Evolutionary conservation across 2,113 vertebrate genomes (phyloP).

Genomic region (Ceratotherium simum): DNA sequence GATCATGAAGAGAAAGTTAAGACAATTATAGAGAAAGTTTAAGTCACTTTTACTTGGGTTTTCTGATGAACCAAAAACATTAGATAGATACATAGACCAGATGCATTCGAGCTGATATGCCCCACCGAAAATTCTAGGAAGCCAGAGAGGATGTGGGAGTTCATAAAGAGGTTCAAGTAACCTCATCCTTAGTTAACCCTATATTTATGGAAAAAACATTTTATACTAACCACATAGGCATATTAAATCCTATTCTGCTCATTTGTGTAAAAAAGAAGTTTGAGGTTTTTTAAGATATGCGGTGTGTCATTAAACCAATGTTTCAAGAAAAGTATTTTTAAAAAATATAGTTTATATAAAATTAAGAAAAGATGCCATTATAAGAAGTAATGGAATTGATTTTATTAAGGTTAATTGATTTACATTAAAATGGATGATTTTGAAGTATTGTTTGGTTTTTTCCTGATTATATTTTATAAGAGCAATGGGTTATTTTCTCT

Average conservation of each 20-base stretch:
- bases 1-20: neutral
- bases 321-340: constrained; percentile 10
- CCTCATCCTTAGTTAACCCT: neutral
- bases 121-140: neutral
- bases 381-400: constrained; percentile 10
- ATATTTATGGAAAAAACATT: neutral
- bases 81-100: neutral
- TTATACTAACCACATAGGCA: neutral
- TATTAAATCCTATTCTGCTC: neutral
- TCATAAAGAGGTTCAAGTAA: neutral
- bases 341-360: neutral
- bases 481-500: neutral
- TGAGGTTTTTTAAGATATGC: neutral
- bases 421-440: constrained; percentile 46
- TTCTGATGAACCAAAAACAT: neutral
- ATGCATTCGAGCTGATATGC: neutral
- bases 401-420: constrained; percentile 33
- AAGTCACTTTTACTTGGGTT: constrained; percentile 16
- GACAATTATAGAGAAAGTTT: neutral
- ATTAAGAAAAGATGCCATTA: constrained; percentile 20
- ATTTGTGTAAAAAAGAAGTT: neutral
- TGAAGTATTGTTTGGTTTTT: neutral
- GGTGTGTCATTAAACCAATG: neutral
- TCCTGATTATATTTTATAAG: neutral
- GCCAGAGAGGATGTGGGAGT: neutral